Base-by-base conservation (phyloP, 2,797 vertebrate genomes). In the Amphiprion clarkii region DNA sequence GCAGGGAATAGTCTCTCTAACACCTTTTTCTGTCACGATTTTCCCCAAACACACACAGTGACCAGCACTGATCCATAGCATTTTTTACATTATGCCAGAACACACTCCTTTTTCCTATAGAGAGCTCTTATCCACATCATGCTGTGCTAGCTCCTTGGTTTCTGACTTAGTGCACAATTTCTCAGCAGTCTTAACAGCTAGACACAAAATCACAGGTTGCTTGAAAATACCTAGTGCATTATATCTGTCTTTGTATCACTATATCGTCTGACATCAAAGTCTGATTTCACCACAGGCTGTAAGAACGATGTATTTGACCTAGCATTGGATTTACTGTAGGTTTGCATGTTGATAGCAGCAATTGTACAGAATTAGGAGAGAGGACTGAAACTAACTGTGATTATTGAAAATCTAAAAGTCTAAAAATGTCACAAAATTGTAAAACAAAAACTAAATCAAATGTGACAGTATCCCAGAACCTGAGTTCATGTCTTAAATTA, bases 221-320 rank as follows among this genome's bases (percentile, higher is more conserved):
- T 48, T 57, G 62, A 46, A 84, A 62, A 71, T 70, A 76, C 70
- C 76, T 25, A 60, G 29, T 63, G 46, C 61, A 67, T 63, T 70
- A 70, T 13, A 40, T 74, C 67, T 27, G 19, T 71, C 33, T 44
- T 53, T 8, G 55, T 62, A 67, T 76, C 52, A 74, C 40, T 70
- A 63, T 71, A 77, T 39, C 16, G 5, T 36, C 25, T 71, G 55
- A 65, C 59, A 58, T 73, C 42, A 73, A 52, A 69, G 54, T 63
- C 36, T 62, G 19, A 49, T 8, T 48, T 44, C 14, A 2, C 17
- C 14, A 17, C 14, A 44, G 16, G 13, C 42, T 17, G 42, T 17
- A 44, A 17, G 42, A 44, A 14, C 16, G 4, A 19, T 48, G 14
- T 2, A 48, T 19, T 48, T 48, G 17, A 19, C 16, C 17, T 7